Evolutionary conservation across 2,888 invertebrate species (phyloP).

Genomic region (Drosophila maculinotata): DNA sequence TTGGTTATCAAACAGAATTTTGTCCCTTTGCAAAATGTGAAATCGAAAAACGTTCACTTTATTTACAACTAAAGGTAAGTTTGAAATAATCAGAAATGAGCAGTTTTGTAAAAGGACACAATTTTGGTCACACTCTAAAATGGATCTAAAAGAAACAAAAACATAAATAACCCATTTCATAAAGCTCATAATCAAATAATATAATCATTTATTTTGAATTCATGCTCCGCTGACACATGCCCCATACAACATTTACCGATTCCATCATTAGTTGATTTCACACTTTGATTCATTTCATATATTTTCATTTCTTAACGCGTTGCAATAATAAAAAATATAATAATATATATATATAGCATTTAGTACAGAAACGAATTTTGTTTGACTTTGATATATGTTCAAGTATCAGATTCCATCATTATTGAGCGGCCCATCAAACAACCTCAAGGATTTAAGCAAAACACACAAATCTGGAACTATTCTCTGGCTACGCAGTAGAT

Average conservation of each 20-base stretch:
- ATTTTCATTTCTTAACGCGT: conserved; percentile 41
- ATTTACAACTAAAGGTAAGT: conserved; percentile 52
- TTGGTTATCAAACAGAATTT: conserved; percentile 38
- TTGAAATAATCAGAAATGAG: not conserved
- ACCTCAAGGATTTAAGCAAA: conserved; percentile 58
- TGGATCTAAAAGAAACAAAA: conserved; percentile 2
- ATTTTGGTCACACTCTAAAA: conserved; percentile 31
- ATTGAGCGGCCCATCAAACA: conserved; percentile 85
- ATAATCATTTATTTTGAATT: conserved; percentile 16
- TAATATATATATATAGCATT: conserved; percentile 17
- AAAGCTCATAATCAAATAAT: conserved; percentile 45
- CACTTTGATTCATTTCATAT: conserved; percentile 50
- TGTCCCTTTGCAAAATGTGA: conserved; percentile 58
- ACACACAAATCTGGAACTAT: conserved; percentile 55
- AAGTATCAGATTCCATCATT: conserved; percentile 85
- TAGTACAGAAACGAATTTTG: conserved; percentile 26
- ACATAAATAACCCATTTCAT: conserved; percentile 43
- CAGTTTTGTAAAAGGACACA: conserved; percentile 59
- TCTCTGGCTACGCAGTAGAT: conserved; percentile 69
- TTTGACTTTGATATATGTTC: conserved; percentile 32
- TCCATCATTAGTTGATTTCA: conserved; percentile 49
- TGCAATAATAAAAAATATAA: conserved; percentile 14
- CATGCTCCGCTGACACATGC: too few relatives aligned
- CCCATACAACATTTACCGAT: conserved; percentile 49
- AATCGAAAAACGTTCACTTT: not conserved